Percentiles rank a stretch among this genome's conserved stretches.
Evolutionary conservation across 2,113 vertebrate genomes (phyloP).

Genomic region (Poeciliopsis occidentalis): DNA sequence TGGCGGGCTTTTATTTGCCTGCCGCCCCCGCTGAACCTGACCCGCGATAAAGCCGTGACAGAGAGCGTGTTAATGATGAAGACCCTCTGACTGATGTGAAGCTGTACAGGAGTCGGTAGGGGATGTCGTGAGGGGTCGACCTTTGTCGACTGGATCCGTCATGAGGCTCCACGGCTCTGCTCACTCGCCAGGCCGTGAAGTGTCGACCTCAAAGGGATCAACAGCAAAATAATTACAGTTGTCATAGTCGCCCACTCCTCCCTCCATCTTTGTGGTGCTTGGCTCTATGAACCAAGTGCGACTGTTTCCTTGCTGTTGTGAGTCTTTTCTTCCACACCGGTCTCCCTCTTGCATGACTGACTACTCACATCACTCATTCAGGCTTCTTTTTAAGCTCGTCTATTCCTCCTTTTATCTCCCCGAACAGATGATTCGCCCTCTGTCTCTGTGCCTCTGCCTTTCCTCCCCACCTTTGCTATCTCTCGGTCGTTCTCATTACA

Average conservation of each 20-base stretch:
- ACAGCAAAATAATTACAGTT: slow-evolving; percentile 35
- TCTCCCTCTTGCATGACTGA: slow-evolving; percentile 3
- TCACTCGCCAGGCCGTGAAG: slow-evolving; percentile 13
- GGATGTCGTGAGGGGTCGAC: slow-evolving; percentile 54
- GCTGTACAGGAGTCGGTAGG: slow-evolving; percentile 40
- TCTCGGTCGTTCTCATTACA: slow-evolving; percentile 59
- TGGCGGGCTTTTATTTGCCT: slow-evolving; percentile 67
- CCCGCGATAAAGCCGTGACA: slow-evolving; percentile 66
- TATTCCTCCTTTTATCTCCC: slow-evolving; percentile 47
- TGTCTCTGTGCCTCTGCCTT: slow-evolving; percentile 25
- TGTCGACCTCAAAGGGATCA: slow-evolving; percentile 33
- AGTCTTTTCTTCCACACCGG: neutral
- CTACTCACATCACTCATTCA: slow-evolving; percentile 23
- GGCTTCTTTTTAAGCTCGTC: slow-evolving; percentile 22
- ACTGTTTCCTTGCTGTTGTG: neutral
- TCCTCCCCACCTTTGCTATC: slow-evolving; percentile 23
- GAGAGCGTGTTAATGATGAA: slow-evolving; percentile 65
- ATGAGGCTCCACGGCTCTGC: slow-evolving; percentile 4
- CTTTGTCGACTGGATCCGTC: slow-evolving; percentile 49
- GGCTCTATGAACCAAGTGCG: neutral
- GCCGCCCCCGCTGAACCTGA: slow-evolving; percentile 60
- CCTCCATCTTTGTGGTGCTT: neutral
- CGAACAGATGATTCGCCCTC: slow-evolving; percentile 42
- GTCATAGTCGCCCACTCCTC: neutral
- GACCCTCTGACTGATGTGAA: slow-evolving; percentile 61